A percentile compares a stretch with the other conserved stretches of the same genome.
phyloP scores from a whole-genome alignment of 92 coral and sea anemone species.

The Paragorgia papillata region DNA sequence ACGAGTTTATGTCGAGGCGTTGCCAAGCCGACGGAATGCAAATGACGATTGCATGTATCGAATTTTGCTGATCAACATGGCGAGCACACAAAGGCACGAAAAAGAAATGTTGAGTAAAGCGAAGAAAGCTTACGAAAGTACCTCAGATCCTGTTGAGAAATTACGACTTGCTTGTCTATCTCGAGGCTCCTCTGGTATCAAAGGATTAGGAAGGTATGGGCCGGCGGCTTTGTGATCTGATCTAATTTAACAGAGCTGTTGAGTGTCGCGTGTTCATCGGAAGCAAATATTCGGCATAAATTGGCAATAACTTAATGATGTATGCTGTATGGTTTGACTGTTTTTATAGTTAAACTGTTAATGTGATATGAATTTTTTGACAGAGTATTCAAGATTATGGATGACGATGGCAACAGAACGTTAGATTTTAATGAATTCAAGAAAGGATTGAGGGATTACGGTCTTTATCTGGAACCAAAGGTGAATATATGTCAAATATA shows the following conservation, averaged over 20 bases:
- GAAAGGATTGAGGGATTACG: conserved; percentile 91
- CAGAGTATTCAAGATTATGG: conserved; percentile 96
- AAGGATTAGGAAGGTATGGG: conserved; percentile 93
- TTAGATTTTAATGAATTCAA: conserved; percentile 91
- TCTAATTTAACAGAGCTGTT: background rate
- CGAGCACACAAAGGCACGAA: conserved; percentile 89
- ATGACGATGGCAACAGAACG: conserved; percentile 81
- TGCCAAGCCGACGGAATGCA: conserved; percentile 17
- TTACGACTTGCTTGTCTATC: conserved; percentile 75
- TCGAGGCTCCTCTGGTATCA: conserved; percentile 83
- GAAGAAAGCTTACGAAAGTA: conserved; percentile 54
- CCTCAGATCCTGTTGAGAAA: conserved; percentile 66
- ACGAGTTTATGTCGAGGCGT: background rate
- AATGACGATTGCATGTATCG: background rate
- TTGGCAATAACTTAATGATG: no score
- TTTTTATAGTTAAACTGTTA: background rate
- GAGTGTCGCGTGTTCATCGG: no score
- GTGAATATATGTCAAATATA: conserved; percentile 37
- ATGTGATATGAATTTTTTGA: conserved; percentile 4
- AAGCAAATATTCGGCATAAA: no score
- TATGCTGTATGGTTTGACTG: background rate
- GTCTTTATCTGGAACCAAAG: conserved; percentile 91
- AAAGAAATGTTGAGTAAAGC: conserved; percentile 82
- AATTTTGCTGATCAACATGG: conserved; percentile 62
- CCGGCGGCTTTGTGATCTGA: background rate